phyloP scores from a whole-genome alignment of 2,888 invertebrate species.

The Lingula anatina region DNA sequence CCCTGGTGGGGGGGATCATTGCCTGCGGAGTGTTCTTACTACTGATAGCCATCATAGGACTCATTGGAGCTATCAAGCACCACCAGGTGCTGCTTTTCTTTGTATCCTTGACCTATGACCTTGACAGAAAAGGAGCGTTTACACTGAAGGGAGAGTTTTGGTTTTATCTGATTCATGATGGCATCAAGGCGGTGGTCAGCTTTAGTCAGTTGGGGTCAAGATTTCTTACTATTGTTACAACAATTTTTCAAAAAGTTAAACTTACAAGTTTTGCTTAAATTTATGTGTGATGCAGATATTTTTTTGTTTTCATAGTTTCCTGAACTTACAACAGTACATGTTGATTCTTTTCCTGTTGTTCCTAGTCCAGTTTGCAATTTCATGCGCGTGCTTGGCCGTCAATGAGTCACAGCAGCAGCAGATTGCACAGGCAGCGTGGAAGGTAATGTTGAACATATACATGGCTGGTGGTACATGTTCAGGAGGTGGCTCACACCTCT shows the following conservation, averaged over 20 bases:
- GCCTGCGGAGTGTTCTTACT: conserved; percentile 91
- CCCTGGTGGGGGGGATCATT: conserved; percentile 86
- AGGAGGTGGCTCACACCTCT: too few species aligned
- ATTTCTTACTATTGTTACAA: too few species aligned
- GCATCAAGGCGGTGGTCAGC: too few species aligned
- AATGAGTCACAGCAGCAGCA: conserved; percentile 80
- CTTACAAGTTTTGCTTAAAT: too few species aligned
- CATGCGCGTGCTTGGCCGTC: conserved; percentile 89
- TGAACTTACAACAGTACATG: conserved; percentile 74
- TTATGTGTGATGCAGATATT: background rate
- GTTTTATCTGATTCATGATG: too few species aligned
- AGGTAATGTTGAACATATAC: conserved; percentile 53
- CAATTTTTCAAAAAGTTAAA: too few species aligned
- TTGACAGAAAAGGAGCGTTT: background rate
- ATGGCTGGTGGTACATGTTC: too few species aligned
- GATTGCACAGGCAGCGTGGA: conserved; percentile 77
- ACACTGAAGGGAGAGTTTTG: background rate
- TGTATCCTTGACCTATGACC: conserved; percentile 63
- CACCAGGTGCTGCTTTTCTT: conserved; percentile 96
- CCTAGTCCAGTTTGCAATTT: conserved; percentile 90
- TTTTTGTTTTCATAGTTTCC: background rate
- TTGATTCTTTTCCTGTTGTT: conserved; percentile 89
- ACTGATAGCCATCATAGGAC: conserved; percentile 79
- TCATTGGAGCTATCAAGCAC: conserved; percentile 88
- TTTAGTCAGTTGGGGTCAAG: too few species aligned